These are phyloP conservation scores for Biston betularia DNA, from an alignment of 2,888 invertebrate species.

Conservation along the genomic window DNA sequence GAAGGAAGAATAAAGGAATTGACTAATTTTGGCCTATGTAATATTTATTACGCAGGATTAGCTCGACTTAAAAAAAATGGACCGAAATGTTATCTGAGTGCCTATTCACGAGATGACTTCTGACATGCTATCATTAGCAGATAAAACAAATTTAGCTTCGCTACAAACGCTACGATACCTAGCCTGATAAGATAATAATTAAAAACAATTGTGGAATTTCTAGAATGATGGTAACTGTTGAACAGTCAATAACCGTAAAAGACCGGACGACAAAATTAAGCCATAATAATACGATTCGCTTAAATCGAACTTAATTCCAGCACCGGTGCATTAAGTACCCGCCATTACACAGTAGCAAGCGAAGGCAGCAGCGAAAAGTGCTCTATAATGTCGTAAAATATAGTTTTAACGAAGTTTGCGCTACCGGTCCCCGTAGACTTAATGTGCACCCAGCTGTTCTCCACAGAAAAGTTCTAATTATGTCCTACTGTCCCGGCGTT, in stretches of 20 bases:
- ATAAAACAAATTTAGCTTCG: conserved; percentile 3
- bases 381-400: conserved; percentile 49
- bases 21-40: conserved; percentile 11
- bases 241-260: conserved; percentile 28
- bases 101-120: conserved; percentile 12
- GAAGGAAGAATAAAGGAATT: conserved; percentile 15
- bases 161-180: background rate
- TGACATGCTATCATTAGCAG: conserved; percentile 4
- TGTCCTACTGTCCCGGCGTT: conserved; percentile 61
- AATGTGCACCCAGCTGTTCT: conserved; percentile 57
- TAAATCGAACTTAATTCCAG: conserved; percentile 46
- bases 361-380: conserved; percentile 34
- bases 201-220: conserved; percentile 9
- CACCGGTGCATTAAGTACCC: conserved; percentile 48
- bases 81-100: background rate
- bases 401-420: conserved; percentile 44
- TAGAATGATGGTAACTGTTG: conserved; percentile 17
- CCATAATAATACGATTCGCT: conserved; percentile 33
- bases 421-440: conserved; percentile 38
- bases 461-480: conserved; percentile 67
- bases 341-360: conserved; percentile 56
- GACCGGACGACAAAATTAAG: conserved; percentile 28
- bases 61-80: background rate
- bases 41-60: conserved; percentile 8
- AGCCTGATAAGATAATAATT: conserved; percentile 11